Base-by-base conservation (phyloP, 2,888 invertebrate species). In the Meandrusa payeni region DNA sequence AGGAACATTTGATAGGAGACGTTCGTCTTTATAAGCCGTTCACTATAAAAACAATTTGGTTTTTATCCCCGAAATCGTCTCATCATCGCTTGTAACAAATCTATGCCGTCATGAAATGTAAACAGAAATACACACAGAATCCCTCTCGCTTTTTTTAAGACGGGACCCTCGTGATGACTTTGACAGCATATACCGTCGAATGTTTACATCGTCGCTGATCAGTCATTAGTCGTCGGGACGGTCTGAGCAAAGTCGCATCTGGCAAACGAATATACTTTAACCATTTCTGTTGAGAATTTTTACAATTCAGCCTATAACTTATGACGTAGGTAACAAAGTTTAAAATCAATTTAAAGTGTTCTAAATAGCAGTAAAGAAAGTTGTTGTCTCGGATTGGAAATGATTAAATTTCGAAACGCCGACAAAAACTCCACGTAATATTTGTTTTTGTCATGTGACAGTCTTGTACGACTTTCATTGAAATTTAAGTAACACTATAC, bases 141-240 rank as follows among this genome's bases (percentile, higher is more conserved):
- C 59, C 50, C 48, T 59, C 45, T 58, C 48, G 55, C 55, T 65
- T 71, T 73, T 69, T 74, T 68, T 46, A 50, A 51, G 50, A 51
- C 45, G 49, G 44, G 55, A 57, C 57, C 50, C 54, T 63, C 44
- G 57, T 77, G 76, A 82, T 78, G 76, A 68, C 71, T 81, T 74
- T 79, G 76, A 80, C 85, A 80, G 74, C 57, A 52, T 61, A 55
- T 52, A 58, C 65, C 66, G 73, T 64, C 68, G 76, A 81, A 69
- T 80, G 79, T 76, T 81, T 77, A 82, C 78, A 76, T 86, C 85
- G 75, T 81, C 86, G 69, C 78, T 65, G 58, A 62, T 69, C 61
- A 71, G 73, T 81, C 85, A 86, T 87, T 86, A 87, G 87, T 82
- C 75, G 76, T 69, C 77, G 71, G 66, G 64, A 67, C n/a, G n/a